Evolutionary conservation across 2,888 invertebrate species (phyloP).

Genomic region (Metopia argyrocephala): DNA sequence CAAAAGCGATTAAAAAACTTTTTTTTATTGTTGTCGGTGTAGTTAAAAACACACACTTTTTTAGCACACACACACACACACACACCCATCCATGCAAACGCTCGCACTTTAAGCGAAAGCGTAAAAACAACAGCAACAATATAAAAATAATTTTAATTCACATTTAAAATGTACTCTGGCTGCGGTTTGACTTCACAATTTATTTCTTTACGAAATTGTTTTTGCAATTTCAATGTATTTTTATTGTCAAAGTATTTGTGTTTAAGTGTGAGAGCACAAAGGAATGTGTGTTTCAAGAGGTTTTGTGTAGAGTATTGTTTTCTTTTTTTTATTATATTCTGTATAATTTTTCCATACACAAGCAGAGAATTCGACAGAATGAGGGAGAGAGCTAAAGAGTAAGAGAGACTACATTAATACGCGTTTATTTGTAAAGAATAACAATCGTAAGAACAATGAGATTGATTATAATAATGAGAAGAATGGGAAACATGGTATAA

Average conservation of each 20-base stretch:
- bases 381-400: background rate
- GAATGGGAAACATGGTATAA: too few relatives aligned
- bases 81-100: background rate
- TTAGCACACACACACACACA: background rate
- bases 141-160: constrained; percentile 39
- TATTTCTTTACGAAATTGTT: constrained; percentile 48
- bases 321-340: background rate
- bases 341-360: background rate
- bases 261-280: background rate
- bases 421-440: constrained; percentile 53
- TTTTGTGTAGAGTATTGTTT: constrained; percentile 21
- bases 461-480: constrained; percentile 56
- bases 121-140: background rate
- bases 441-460: constrained; percentile 59
- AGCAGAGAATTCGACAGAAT: too few relatives aligned
- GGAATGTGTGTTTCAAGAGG: constrained; percentile 1
- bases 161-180: constrained; percentile 49
- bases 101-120: background rate
- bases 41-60: background rate
- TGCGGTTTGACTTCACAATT: constrained; percentile 61
- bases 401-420: constrained; percentile 35
- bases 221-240: constrained; percentile 42
- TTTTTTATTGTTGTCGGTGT: constrained; percentile 23
- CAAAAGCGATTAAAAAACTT: constrained; percentile 64
- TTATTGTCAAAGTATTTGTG: background rate